phyloP scores from a whole-genome alignment of 2,797 vertebrate species.

The Platalea minor region DNA sequence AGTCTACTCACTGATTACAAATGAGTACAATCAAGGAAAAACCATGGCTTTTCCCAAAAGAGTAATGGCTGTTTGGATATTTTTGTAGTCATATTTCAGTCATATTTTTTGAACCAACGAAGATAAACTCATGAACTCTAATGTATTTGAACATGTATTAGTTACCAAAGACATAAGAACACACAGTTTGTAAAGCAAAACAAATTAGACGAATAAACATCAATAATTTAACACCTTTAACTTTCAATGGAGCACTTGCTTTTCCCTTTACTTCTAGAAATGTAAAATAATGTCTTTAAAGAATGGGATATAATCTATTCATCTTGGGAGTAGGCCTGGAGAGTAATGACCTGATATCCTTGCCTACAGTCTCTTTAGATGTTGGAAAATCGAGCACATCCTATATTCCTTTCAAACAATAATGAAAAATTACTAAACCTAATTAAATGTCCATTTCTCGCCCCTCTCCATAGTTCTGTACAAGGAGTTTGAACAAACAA shows the following conservation, averaged over 20 bases:
- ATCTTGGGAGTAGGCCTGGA: background rate
- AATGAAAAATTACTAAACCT: slow-evolving; percentile 4
- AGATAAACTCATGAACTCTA: background rate
- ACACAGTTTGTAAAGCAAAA: slow-evolving; percentile 14
- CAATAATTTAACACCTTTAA: slow-evolving; percentile 1
- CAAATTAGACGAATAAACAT: background rate
- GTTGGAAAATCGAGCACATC: background rate
- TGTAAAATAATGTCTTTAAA: background rate
- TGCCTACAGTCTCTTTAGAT: too few relatives aligned
- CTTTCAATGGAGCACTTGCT: background rate
- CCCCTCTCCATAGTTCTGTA: background rate
- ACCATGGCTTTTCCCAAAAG: background rate
- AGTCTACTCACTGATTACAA: background rate
- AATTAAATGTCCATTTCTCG: slow-evolving; percentile 31
- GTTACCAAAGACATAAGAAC: background rate
- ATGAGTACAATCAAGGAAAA: background rate
- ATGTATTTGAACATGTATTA: background rate
- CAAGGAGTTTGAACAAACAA: slow-evolving; percentile 31
- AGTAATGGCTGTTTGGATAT: background rate
- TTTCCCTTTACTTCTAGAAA: background rate
- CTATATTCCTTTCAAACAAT: background rate
- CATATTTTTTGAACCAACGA: background rate
- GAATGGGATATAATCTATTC: background rate
- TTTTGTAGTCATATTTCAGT: background rate
- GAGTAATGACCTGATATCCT: background rate